These are phyloP conservation scores for Lepidiolamprologus cunningtoni DNA, from an alignment of 2,113 vertebrate genomes.

Conservation along the genomic window DNA sequence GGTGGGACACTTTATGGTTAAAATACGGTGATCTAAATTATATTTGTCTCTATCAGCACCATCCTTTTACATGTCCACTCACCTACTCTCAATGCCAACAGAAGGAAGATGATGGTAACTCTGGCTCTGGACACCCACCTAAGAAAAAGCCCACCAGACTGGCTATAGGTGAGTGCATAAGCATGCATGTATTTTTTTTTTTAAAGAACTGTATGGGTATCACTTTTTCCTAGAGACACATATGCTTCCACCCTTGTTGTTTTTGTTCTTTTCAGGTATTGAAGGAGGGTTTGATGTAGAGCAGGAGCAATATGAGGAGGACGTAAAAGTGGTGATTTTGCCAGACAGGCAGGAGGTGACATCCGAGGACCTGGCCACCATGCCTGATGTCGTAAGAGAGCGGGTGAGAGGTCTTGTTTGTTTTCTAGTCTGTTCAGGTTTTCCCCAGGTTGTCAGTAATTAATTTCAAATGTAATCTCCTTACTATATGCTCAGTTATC, in stretches of 20 bases:
- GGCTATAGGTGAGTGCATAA: constrained; percentile 82
- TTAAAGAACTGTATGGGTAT: neutral
- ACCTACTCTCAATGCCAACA: neutral
- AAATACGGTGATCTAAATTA: neutral
- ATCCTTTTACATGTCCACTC: neutral
- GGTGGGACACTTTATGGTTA: constrained; percentile 34
- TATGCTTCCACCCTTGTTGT: neutral
- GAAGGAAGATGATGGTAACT: constrained; percentile 83
- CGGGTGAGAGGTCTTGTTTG: constrained; percentile 71
- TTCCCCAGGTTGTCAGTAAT: neutral
- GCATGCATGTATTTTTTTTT: neutral
- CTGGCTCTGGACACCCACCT: constrained; percentile 88
- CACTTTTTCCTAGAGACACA: neutral
- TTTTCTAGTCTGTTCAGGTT: neutral
- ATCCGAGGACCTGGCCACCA: constrained; percentile 79
- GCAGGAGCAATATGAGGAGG: constrained; percentile 90
- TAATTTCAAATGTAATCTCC: neutral
- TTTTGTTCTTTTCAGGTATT: constrained; percentile 73
- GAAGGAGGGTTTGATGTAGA: constrained; percentile 97
- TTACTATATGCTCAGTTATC: neutral
- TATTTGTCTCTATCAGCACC: neutral
- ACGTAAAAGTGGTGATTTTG: constrained; percentile 91
- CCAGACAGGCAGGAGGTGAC: constrained; percentile 91
- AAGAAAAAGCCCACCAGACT: constrained; percentile 96
- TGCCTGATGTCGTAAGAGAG: constrained; percentile 90